Base-by-base conservation (phyloP, 2,113 vertebrate species). In the Eublepharis macularius region DNA sequence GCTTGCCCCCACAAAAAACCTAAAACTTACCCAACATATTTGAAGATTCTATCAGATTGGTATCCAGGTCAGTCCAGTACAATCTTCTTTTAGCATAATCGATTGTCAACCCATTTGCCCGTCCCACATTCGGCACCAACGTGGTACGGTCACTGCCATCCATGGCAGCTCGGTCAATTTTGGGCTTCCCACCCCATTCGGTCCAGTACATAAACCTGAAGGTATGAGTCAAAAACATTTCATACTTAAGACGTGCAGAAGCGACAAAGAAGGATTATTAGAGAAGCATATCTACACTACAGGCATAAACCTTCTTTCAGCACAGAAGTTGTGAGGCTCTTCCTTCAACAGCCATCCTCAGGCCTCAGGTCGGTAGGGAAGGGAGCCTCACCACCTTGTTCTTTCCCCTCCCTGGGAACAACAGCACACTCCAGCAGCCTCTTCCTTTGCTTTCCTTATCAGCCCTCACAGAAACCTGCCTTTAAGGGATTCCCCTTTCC, bases 171-270 rank as follows among this genome's bases (percentile, higher is more conserved):
- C 98, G 94, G 92, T 99, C 98, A 75, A 99, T 99, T 93, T 99
- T 99, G 0, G 98, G 98, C 87, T 98, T 98, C 32, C 98, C 98
- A 4, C 98, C 98, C 98, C 98, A 99, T 86, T 99, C 98, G 0
- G 98, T 99, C 98, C 98, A 99, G 94, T 99, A 99, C 98, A 99
- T 99, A 94, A 98, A 99, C 51, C 98, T 97, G 86, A 85, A 86
- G 86, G 24, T 32, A 93, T 90, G 88, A 8, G 86, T 78, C 1
- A 87, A 36, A 65, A 75, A 73, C 4, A 51, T 54, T 19, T 19
- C 21, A 74, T 36, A 76, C 83, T 90, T 16, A 11, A 47, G 13
- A 51, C 39, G 85, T 65, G 81, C 24, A 79, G 4, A 86, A 66
- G 77, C 21, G 69, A 16, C 6, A n/a, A 10, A 36, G 81, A 84